Evolutionary conservation across 1,140 invertebrate genomes (phyloP).

Genomic region (Microplitis demolitor): DNA sequence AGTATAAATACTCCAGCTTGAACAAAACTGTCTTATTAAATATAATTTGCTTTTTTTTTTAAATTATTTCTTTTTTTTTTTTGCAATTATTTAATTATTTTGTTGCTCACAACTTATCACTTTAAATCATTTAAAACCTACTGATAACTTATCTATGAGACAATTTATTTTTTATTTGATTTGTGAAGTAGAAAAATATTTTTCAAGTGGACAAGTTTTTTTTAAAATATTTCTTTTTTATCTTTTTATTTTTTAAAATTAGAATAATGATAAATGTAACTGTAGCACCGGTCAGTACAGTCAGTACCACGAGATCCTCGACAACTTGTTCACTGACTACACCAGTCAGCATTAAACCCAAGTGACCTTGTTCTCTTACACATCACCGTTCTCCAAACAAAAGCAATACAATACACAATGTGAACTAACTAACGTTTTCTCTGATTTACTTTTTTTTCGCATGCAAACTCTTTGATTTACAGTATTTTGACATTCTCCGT

Average conservation of each 20-base stretch:
- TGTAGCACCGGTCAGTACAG: conserved; percentile 1
- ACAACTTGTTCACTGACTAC: not conserved
- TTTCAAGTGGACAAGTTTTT: too few species aligned
- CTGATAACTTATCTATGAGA: too few species aligned
- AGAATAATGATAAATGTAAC: not conserved
- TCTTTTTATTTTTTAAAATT: not conserved
- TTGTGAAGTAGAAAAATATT: too few species aligned
- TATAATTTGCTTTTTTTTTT: not conserved
- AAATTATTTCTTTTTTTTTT: not conserved
- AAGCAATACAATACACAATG: conserved; percentile 20
- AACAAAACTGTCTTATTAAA: too few species aligned
- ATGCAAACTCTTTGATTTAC: not conserved
- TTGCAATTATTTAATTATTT: too few species aligned
- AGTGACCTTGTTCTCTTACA: conserved; percentile 43
- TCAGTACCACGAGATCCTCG: not conserved
- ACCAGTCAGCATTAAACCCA: conserved; percentile 28
- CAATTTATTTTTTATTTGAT: too few species aligned
- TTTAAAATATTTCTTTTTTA: too few species aligned
- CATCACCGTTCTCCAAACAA: conserved; percentile 42
- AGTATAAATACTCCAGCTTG: too few species aligned
- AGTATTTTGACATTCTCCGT: not conserved
- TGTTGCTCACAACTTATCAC: too few species aligned
- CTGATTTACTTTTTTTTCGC: conserved; percentile 17
- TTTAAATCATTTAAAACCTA: too few species aligned
- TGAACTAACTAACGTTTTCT: conserved; percentile 6